Percentiles rank a stretch among this genome's conserved stretches.
Conservation (phyloP, 2,797 vertebrate species). For the Coendou prehensilis region DNA sequence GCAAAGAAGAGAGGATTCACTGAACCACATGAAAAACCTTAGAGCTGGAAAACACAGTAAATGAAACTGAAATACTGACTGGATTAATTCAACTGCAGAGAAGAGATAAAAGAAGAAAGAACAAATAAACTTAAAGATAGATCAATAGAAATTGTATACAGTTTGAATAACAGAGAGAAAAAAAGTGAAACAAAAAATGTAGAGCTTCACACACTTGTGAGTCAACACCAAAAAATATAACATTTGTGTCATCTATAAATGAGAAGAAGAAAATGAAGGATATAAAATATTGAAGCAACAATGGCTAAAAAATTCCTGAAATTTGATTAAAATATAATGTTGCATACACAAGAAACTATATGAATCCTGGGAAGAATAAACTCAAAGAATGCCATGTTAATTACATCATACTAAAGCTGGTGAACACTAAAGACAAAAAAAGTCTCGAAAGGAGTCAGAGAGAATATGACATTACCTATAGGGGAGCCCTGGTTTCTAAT, state of each 20-base stretch:
- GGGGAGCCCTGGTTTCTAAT: not conserved
- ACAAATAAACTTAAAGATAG: not conserved
- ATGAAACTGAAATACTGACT: not conserved
- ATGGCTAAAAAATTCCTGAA: not conserved
- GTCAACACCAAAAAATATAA: not conserved
- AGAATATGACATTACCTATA: not conserved
- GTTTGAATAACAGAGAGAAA: not conserved
- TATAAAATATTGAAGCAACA: conserved; percentile 13
- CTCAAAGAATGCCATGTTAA: not conserved
- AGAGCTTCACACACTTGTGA: not conserved
- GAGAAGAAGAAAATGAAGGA: not conserved
- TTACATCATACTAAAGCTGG: not conserved
- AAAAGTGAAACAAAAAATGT: not conserved
- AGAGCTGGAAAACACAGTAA: not conserved
- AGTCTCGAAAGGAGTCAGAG: not conserved
- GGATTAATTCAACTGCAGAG: not conserved
- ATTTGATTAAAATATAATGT: not conserved
- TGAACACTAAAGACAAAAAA: not conserved
- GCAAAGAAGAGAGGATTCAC: not conserved
- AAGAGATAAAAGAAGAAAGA: not conserved
- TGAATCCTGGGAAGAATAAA: not conserved
- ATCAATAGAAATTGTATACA: not conserved
- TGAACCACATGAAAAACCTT: not conserved
- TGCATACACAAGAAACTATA: not conserved
- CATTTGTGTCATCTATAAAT: not conserved